phyloP scores from a whole-genome alignment of 2,888 invertebrate genomes.

The Aradus depressus region DNA sequence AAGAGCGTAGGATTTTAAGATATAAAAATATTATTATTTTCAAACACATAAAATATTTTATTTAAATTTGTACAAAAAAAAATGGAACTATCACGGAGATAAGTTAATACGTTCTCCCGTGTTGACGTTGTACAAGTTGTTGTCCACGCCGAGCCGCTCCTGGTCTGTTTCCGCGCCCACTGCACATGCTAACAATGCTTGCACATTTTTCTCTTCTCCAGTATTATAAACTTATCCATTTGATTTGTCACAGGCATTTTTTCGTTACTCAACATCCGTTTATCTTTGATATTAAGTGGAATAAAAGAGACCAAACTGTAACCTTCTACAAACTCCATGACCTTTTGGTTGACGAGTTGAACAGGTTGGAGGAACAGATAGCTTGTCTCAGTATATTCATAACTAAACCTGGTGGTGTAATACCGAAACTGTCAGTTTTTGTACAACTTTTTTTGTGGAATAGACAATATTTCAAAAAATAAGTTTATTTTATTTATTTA shows the following conservation, averaged over 20 bases:
- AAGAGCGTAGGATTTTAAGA: not conserved
- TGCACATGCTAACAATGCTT: slow-evolving; percentile 52
- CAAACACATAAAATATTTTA: not conserved
- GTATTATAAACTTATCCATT: slow-evolving; percentile 84
- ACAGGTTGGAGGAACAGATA: too few relatives aligned
- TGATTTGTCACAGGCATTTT: slow-evolving; percentile 70
- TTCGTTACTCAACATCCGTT: slow-evolving; percentile 62
- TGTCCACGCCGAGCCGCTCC: slow-evolving; percentile 27
- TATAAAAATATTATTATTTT: too few relatives aligned
- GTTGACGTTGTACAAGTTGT: slow-evolving; percentile 22
- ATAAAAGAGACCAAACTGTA: slow-evolving; percentile 82
- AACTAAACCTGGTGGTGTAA: too few relatives aligned
- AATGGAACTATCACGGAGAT: not conserved
- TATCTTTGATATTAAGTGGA: slow-evolving; percentile 66
- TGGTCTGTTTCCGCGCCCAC: slow-evolving; percentile 28
- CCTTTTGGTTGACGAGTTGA: too few relatives aligned
- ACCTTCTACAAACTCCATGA: slow-evolving; percentile 79
- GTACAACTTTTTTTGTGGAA: too few relatives aligned
- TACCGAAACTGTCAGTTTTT: too few relatives aligned
- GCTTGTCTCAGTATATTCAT: too few relatives aligned
- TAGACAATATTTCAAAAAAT: too few relatives aligned
- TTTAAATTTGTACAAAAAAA: not conserved
- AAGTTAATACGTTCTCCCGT: too few relatives aligned
- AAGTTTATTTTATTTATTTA: too few relatives aligned
- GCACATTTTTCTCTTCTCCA: slow-evolving; percentile 71